Evolutionary conservation across 2,113 vertebrate species (phyloP).

Genomic region (Isurus oxyrinchus): DNA sequence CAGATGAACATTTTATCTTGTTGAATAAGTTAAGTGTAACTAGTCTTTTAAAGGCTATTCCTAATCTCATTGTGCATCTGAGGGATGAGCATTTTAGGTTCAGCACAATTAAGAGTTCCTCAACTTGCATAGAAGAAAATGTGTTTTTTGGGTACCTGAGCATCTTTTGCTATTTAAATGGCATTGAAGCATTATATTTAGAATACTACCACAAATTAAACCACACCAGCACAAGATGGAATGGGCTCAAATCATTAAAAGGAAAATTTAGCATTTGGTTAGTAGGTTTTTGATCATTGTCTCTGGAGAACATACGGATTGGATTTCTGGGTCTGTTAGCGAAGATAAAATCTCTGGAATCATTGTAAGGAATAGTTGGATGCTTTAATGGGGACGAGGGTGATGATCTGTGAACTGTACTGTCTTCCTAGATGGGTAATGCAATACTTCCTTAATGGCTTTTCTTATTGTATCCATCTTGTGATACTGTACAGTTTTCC

Average conservation of each 20-base stretch:
- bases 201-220: background rate
- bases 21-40: background rate
- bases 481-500: background rate
- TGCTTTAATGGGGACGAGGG: background rate
- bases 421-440: background rate
- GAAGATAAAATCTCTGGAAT: background rate
- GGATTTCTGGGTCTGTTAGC: background rate
- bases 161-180: background rate
- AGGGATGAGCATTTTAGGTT: background rate
- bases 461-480: background rate
- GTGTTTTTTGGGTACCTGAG: background rate
- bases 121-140: background rate
- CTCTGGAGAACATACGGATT: background rate
- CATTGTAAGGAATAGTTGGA: background rate
- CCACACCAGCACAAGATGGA: background rate
- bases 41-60: background rate
- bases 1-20: background rate
- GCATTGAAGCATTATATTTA: background rate
- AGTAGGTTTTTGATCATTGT: background rate
- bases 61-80: background rate
- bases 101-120: background rate
- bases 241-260: background rate
- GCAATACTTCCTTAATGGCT: background rate
- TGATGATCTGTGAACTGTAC: background rate
- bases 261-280: background rate